These are phyloP conservation scores for Sphaeramia orbicularis DNA, from an alignment of 2,797 vertebrate species.

Conservation along the genomic window DNA sequence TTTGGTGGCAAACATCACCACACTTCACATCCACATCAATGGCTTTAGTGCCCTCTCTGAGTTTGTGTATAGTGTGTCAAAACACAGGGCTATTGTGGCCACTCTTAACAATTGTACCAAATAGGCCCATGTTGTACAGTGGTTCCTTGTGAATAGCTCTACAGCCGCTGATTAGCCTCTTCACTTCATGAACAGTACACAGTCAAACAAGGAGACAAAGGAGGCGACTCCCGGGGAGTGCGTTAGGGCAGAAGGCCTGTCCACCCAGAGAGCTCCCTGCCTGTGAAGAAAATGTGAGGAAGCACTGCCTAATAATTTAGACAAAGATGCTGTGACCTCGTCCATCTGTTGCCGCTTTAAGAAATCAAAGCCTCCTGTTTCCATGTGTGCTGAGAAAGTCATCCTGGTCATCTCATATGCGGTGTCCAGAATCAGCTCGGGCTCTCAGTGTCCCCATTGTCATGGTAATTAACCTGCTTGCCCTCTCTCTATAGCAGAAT, in stretches of 20 bases:
- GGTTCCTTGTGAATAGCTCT: constrained; percentile 74
- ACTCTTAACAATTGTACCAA: constrained; percentile 70
- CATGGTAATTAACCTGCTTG: constrained; percentile 87
- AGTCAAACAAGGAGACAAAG: constrained; percentile 80
- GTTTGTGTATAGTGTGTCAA: constrained; percentile 62
- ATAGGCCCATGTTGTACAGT: constrained; percentile 78
- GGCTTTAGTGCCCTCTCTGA: constrained; percentile 68
- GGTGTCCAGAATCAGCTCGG: constrained; percentile 78
- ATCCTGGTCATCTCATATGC: constrained; percentile 73
- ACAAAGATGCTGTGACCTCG: constrained; percentile 84
- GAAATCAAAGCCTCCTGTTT: constrained; percentile 83
- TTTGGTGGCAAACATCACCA: constrained; percentile 75
- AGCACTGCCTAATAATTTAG: constrained; percentile 85
- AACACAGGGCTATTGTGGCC: constrained; percentile 75
- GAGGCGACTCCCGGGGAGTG: constrained; percentile 58
- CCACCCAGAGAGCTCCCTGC: constrained; percentile 66
- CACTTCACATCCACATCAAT: constrained; percentile 72
- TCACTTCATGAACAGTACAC: constrained; percentile 79
- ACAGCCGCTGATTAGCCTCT: constrained; percentile 79
- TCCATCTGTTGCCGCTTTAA: constrained; percentile 82
- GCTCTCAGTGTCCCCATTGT: constrained; percentile 84
- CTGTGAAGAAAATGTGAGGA: constrained; percentile 78
- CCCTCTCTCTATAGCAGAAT: constrained; percentile 81
- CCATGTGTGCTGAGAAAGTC: constrained; percentile 81
- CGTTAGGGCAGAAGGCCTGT: constrained; percentile 63